Evolutionary conservation across 2,888 invertebrate species (phyloP), one percentile per base, ranked within the genome.

Genomic region (Apotomis turbidana): DNA sequence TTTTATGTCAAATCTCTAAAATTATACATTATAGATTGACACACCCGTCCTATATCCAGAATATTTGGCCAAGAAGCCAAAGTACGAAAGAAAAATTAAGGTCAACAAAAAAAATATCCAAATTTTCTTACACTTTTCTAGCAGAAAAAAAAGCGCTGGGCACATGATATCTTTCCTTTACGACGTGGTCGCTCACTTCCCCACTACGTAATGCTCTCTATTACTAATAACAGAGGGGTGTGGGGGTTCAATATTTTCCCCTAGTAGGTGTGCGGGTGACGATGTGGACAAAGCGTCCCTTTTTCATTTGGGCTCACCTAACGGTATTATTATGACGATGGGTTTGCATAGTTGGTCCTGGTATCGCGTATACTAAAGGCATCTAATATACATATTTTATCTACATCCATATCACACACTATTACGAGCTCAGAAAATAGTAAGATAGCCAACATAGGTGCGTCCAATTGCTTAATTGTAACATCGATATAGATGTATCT

Each of bases 241-340:
- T n/a, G 67, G 57, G 62, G 57, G 58, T 57, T 55, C 58, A 63
- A 70, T 66, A 72, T 72, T 68, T 69, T 58, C 68, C 68, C 68
- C 62, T 36, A 15, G 62, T 41, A 52, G 57, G 52, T 38, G 54
- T 10, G 15, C 51, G 58, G 41, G 12, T 13, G 44, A 41, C 64
- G 36, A 36, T 58, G 67, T 58, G 72, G 44, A 71, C 61, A 72
- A 72, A 62, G 63, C 49, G 62, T 52, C 68, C 68, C 58, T 68
- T 68, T 72, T 68, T 68, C 72, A 72, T 72, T 68, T 63, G 57
- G 57, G 41, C 51, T 51, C 68, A 52, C 62, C 61, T 57, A 71
- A 70, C 38, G 6, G 51, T 36, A 8, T 62, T 72, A 59, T 72
- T 71, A 68, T 62, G 52, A 63, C 44, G 46, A 62, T 67, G 60